Evolutionary conservation across 2,113 vertebrate genomes (phyloP).

Genomic region (Tonatia bakeri): DNA sequence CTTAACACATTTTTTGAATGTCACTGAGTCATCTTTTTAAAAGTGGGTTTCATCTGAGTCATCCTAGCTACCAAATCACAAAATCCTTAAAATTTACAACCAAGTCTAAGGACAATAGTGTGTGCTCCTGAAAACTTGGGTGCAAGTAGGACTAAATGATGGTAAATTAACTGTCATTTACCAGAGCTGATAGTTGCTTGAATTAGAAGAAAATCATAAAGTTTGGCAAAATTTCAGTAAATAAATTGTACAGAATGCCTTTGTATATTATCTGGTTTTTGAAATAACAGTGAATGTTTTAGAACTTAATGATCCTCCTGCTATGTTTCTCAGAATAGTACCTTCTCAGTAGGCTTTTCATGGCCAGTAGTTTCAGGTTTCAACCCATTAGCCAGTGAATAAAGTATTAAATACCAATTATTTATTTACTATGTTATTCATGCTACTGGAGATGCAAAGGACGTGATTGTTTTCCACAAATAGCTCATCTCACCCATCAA

Average conservation of each 20-base stretch:
- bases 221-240: constrained; percentile 3
- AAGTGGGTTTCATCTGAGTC: background rate
- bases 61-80: constrained; percentile 13
- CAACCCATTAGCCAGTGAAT: background rate
- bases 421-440: background rate
- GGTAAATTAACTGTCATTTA: background rate
- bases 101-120: background rate
- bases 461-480: background rate
- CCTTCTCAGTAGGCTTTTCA: background rate
- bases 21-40: constrained; percentile 9
- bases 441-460: background rate
- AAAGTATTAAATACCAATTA: background rate
- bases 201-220: background rate
- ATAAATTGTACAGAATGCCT: background rate
- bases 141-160: background rate
- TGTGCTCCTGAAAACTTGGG: background rate
- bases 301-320: background rate
- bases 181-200: background rate
- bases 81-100: constrained; percentile 22
- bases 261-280: background rate
- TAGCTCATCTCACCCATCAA: background rate
- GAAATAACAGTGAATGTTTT: background rate
- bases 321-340: background rate
- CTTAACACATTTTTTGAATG: constrained; percentile 16
- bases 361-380: background rate